Evolutionary conservation across 2,113 vertebrate species (phyloP), one percentile per base, ranked within the genome.

Genomic region (Cyanoramphus novaezelandiae): DNA sequence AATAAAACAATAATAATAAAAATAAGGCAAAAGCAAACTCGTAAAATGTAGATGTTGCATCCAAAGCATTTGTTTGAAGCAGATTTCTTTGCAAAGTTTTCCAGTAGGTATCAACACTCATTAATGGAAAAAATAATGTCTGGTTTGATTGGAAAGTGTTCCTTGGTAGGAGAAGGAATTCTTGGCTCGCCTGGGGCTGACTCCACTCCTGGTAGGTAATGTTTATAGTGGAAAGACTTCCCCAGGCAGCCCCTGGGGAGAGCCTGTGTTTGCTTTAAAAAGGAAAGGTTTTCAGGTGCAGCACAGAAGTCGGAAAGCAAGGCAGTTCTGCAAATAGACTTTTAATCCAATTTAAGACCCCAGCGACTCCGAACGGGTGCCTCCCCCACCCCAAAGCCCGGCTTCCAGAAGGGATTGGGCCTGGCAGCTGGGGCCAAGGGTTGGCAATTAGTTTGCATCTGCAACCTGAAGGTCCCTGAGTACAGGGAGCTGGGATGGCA

Each of bases 221-320:
- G 92, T 96, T 96, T 96, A 86, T 75, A 91, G 92, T 93, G 95
- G 95, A 97, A 97, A 95, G 69, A 72, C 72, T 94, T 96, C 93
- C 93, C 82, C 88, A 76, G 97, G 95, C 85, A 93, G 86, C 82
- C 94, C 94, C 94, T 25, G 39, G 94, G 96, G 93, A 92, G 7
- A 87, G 74, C 62, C 86, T 35, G 88, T 65, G 70, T 95, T 95
- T 96, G 93, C 92, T 95, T 97, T 96, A 89, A 86, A 46, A 90
- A 93, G 92, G 93, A 82, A 96, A 95, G 88, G 78, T 80, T 97
- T 76, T 96, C 97, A 96, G 95, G 94, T 95, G 95, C 95, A 92
- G 94, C 91, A 95, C 92, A 92, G 95, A 69, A 96, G 94, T 93
- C 69, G 17, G 76, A 91, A 96, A 92, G 44, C 0, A 1, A 83